phyloP scores from a whole-genome alignment of 2,888 invertebrate genomes.

The Cloeon dipterum region DNA sequence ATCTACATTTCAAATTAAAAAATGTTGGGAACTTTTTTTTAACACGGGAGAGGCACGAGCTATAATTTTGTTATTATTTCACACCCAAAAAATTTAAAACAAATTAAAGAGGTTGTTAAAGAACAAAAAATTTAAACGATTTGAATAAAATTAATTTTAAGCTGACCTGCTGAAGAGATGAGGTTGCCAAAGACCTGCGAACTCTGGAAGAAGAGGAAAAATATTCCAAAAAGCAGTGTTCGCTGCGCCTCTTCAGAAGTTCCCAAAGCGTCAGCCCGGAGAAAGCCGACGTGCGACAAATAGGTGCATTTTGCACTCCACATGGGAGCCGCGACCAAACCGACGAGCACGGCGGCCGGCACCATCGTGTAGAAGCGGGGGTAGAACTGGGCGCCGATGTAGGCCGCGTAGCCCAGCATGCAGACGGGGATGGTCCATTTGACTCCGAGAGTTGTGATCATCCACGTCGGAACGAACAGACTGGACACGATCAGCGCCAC shows the following conservation, averaged over 20 bases:
- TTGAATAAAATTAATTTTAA: no score
- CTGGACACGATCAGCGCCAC: conserved; percentile 84
- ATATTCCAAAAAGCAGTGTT: conserved; percentile 93
- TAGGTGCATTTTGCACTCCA: conserved; percentile 99
- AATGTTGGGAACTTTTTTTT: no score
- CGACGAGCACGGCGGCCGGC: conserved; percentile 80
- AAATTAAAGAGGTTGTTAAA: no score
- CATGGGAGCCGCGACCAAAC: conserved; percentile 88
- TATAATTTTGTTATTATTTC: no score
- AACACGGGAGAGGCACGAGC: no score
- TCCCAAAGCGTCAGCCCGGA: conserved; percentile 70
- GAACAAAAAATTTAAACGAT: no score
- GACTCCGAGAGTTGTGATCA: conserved; percentile 80
- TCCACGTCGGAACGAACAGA: conserved; percentile 81
- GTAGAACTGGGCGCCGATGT: conserved; percentile 84
- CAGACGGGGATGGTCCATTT: conserved; percentile 89
- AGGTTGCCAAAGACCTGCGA: conserved; percentile 93
- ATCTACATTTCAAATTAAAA: no score
- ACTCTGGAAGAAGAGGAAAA: conserved; percentile 94
- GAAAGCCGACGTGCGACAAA: conserved; percentile 78
- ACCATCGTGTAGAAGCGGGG: conserved; percentile 75
- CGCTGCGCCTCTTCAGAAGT: conserved; percentile 80
- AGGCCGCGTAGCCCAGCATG: conserved; percentile 82
- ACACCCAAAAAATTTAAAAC: no score
- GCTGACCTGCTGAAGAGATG: conserved; percentile 66